Base-by-base conservation (phyloP, 2,888 invertebrate genomes). In the Sthenelais limicola region DNA sequence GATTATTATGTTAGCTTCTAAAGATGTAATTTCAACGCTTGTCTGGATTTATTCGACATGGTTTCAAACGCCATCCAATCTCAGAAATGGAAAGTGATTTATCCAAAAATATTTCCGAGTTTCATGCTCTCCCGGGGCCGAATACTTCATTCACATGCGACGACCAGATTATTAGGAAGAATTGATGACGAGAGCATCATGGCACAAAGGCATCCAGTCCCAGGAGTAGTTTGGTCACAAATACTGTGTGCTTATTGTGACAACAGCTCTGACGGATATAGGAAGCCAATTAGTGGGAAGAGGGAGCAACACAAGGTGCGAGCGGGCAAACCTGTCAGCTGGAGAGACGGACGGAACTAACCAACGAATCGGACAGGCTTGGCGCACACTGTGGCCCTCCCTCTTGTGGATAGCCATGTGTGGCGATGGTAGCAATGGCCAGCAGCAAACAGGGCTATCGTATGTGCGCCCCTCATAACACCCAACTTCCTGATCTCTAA, bases 321-420 rank as follows among this genome's bases (percentile, higher is more conserved):
- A 5, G 38, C 38, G 38, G 26, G 38, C 38, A 18, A 21, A 9
- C 21, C 38, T 21, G 26, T 21, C 26, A 21, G 24, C 21, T 4
- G 18, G 35, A 24, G 38, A 38, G 62, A 62, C 38, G 38, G 62
- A 62, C 62, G 62, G 62, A 62, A 43, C 38, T 43, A 62, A 28
- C 62, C 62, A 62, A 35, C 43, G 62, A 43, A 62, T 62, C 62
- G 62, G 62, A 62, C 62, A 62, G 62, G 62, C 62, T 38, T 38
- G 62, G 62, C 62, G 35, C 62, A 35, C 62, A n/a, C n/a, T n/a
- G n/a, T n/a, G 21, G 62, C 62, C 9, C 62, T 28, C 24, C 62
- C 12, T 26, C 62, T 26, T 43, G 26, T 38, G 62, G 35, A 62
- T 62, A 35, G 35, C 62, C 62, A 62, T 62, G 62, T 62, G 62